phyloP scores from a whole-genome alignment of 2,888 invertebrate genomes.

The Meiosimyza decipiens region DNA sequence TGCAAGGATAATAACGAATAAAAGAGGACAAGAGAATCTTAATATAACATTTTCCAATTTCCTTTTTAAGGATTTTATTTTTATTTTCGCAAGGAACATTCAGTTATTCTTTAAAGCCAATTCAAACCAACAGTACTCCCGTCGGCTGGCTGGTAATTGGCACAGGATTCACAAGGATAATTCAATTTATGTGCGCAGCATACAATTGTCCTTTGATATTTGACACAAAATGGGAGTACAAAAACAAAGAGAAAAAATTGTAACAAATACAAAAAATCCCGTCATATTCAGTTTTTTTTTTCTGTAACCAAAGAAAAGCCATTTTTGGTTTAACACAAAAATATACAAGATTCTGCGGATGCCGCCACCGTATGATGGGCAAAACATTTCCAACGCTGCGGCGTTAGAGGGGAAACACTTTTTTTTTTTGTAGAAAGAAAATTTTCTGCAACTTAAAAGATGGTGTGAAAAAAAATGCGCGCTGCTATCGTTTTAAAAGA shows the following conservation, averaged over 20 bases:
- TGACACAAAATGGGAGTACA: constrained; percentile 1
- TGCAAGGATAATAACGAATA: too few species aligned
- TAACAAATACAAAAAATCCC: too few species aligned
- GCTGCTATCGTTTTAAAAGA: too few species aligned
- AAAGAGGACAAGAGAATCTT: too few species aligned
- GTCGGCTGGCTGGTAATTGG: constrained; percentile 41
- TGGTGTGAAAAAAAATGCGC: constrained; percentile 12
- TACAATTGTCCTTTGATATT: constrained; percentile 25
- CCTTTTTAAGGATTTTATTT: too few species aligned
- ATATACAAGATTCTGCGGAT: constrained; percentile 40
- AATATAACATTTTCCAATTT: too few species aligned
- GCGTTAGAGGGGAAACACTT: background rate
- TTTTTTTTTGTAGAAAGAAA: constrained; percentile 7
- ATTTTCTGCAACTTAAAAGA: constrained; percentile 29
- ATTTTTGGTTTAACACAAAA: constrained; percentile 51
- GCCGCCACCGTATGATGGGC: background rate
- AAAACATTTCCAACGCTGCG: too few species aligned
- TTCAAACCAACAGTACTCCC: background rate
- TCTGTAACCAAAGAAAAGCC: constrained; percentile 41
- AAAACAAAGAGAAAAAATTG: too few species aligned
- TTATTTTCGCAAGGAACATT: too few species aligned
- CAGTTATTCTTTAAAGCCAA: constrained; percentile 3
- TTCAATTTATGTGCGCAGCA: constrained; percentile 45
- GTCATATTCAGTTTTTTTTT: background rate
- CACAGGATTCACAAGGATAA: constrained; percentile 47